phyloP scores from a whole-genome alignment of 1,140 invertebrate genomes.

The Eueides isabella region DNA sequence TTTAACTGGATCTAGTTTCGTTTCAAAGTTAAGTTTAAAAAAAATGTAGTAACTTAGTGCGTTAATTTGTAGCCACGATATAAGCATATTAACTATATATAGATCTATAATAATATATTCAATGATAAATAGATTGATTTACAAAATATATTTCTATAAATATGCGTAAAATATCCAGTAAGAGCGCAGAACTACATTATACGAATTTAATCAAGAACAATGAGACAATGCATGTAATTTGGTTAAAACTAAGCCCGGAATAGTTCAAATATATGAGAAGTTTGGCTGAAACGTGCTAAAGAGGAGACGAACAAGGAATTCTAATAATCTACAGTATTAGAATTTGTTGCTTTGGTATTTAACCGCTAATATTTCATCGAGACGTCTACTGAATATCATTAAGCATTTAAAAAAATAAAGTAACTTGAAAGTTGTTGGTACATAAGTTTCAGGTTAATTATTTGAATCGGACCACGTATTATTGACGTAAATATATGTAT shows the following conservation, averaged over 20 bases:
- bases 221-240: background rate
- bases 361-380: background rate
- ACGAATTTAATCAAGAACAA: background rate
- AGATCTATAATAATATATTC: too few relatives aligned
- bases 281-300: slow-evolving; percentile 4
- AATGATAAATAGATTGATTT: too few relatives aligned
- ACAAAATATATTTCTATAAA: too few relatives aligned
- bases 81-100: background rate
- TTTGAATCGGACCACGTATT: too few relatives aligned
- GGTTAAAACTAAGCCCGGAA: slow-evolving; percentile 1
- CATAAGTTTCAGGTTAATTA: too few relatives aligned
- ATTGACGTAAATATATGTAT: too few relatives aligned
- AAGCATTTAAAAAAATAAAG: background rate
- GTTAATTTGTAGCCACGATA: background rate
- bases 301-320: background rate
- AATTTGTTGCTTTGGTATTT: slow-evolving; percentile 1
- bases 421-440: too few relatives aligned
- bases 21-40: background rate
- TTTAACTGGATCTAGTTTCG: background rate
- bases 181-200: background rate
- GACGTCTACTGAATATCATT: background rate
- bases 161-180: background rate
- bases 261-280: slow-evolving; percentile 7
- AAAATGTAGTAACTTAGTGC: background rate
- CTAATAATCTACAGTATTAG: slow-evolving; percentile 3